Evolutionary conservation across 2,797 vertebrate genomes (phyloP).

Genomic region (Notolabrus celidotus): DNA sequence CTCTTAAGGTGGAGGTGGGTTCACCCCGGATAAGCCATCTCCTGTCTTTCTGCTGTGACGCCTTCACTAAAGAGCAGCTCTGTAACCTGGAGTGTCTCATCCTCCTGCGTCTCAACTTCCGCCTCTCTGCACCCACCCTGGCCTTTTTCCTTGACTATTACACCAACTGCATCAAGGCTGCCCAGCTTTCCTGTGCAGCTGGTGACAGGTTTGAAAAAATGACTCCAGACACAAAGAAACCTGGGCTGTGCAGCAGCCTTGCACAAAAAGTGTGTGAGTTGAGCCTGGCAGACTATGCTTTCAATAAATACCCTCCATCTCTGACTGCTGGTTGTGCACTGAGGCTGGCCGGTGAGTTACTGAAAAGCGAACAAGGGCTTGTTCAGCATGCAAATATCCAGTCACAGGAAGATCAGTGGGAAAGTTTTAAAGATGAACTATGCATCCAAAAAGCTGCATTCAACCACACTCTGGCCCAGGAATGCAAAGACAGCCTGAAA

Average conservation of each 20-base stretch:
- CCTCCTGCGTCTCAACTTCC: slow-evolving; percentile 89
- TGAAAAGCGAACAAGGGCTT: slow-evolving; percentile 46
- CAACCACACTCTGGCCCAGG: slow-evolving; percentile 72
- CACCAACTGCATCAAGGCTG: slow-evolving; percentile 62
- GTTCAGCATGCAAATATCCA: not conserved
- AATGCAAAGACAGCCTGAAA: slow-evolving; percentile 88
- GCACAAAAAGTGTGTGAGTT: slow-evolving; percentile 89
- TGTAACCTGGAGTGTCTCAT: slow-evolving; percentile 94
- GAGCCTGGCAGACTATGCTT: slow-evolving; percentile 93
- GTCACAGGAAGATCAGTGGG: slow-evolving; percentile 13
- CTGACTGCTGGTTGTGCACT: slow-evolving; percentile 89
- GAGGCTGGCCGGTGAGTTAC: slow-evolving; percentile 84
- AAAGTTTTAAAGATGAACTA: slow-evolving; percentile 22
- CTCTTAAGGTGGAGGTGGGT: slow-evolving; percentile 90
- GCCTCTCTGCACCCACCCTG: slow-evolving; percentile 88
- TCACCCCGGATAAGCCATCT: slow-evolving; percentile 90
- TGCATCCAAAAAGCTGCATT: slow-evolving; percentile 23
- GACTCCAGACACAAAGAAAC: slow-evolving; percentile 6
- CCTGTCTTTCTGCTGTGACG: slow-evolving; percentile 89
- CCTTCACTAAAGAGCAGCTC: slow-evolving; percentile 92
- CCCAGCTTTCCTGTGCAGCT: not conserved
- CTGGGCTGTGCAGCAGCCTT: slow-evolving; percentile 74
- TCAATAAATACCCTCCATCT: slow-evolving; percentile 90
- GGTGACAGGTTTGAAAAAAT: not conserved
- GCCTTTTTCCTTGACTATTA: slow-evolving; percentile 94